Base-by-base conservation (phyloP, 92 coral and sea anemone species). In the Meandrina meandrites region DNA sequence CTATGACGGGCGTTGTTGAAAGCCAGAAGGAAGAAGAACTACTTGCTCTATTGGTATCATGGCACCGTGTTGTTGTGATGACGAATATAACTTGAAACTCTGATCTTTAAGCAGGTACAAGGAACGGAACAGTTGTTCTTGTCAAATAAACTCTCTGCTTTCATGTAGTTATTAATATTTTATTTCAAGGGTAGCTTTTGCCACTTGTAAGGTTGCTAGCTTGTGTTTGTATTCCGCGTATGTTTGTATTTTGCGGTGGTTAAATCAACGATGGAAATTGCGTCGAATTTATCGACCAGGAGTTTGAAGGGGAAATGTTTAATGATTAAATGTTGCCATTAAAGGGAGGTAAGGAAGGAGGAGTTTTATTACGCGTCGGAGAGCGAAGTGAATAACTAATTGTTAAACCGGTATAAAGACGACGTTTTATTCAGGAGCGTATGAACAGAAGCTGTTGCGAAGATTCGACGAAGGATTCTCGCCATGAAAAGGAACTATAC, bases 21-120 rank as follows among this genome's bases (percentile, higher is more conserved):
- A n/a, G n/a, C n/a, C n/a, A n/a, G n/a, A n/a, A n/a, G n/a, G n/a
- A n/a, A n/a, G n/a, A n/a, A n/a, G n/a, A n/a, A n/a, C n/a, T n/a
- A n/a, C n/a, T n/a, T n/a, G n/a, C n/a, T n/a, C n/a, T n/a, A n/a
- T n/a, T n/a, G n/a, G n/a, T n/a, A n/a, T n/a, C n/a, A n/a, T n/a
- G n/a, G n/a, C n/a, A n/a, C n/a, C n/a, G n/a, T n/a, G n/a, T n/a
- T n/a, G n/a, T 81, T 66, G 67, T 76, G 47, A 60, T 42, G 75
- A 28, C 85, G 5, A 69, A 48, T 48, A 47, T 30, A 50, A 70
- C n/a, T 45, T 36, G 68, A 8, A 80, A 24, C 78, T 45, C 37
- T n/a, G n/a, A n/a, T n/a, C n/a, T 73, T 57, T 30, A 57, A 84
- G 80, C 88, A 85, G 88, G 88, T 85, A 48, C 50, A 47, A 32